These are phyloP conservation scores for Ctenomys sociabilis DNA, from an alignment of 2,113 vertebrate species.

Conservation along the genomic window DNA sequence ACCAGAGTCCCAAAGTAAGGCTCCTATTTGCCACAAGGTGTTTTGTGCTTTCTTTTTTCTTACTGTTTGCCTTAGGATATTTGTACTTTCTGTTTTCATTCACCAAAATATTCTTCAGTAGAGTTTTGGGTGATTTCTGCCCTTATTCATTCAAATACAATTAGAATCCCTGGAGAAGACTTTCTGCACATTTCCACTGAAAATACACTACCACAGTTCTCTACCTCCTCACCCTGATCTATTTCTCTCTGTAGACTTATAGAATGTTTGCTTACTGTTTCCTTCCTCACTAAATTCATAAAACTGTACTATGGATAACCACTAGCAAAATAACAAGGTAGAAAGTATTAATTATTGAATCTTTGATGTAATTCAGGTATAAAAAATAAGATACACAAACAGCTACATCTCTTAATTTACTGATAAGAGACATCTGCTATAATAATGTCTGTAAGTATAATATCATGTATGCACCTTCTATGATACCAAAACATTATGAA, in stretches of 20 bases:
- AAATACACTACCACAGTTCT: not conserved
- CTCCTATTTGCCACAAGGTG: not conserved
- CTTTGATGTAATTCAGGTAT: too few species aligned
- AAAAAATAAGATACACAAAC: too few species aligned
- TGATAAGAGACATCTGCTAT: too few species aligned
- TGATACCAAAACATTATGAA: too few species aligned
- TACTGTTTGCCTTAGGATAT: not conserved
- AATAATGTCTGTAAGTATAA: too few species aligned
- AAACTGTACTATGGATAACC: too few species aligned
- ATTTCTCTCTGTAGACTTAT: not conserved
- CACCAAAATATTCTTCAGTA: not conserved
- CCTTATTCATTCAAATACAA: not conserved
- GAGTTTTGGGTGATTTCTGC: not conserved
- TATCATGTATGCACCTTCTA: too few species aligned
- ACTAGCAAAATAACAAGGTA: too few species aligned
- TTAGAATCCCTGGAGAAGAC: not conserved
- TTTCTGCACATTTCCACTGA: not conserved
- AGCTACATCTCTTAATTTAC: too few species aligned
- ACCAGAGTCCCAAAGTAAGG: not conserved
- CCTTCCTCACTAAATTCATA: not conserved
- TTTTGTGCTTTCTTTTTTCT: not conserved
- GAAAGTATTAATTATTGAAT: too few species aligned
- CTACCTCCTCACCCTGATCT: not conserved
- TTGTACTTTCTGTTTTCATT: not conserved
- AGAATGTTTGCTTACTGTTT: slow-evolving; percentile 1